Conservation (phyloP, 2,113 vertebrate genomes). For the Sinocyclocheilus grahami region DNA sequence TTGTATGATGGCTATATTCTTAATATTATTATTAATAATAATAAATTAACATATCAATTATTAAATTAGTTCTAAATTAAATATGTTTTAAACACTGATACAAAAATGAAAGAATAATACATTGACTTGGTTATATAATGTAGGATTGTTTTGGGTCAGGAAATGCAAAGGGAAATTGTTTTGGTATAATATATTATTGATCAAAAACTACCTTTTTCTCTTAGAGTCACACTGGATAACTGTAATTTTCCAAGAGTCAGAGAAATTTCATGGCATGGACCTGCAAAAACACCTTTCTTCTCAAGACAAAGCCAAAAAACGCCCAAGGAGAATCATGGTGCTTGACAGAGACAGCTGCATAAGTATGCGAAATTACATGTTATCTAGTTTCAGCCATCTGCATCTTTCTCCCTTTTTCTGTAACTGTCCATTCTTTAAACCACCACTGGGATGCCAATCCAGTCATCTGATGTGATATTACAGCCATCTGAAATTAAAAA, state of each 20-base stretch:
- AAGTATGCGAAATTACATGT: background rate
- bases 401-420: background rate
- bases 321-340: background rate
- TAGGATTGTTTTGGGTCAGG: background rate
- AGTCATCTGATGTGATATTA: conserved; percentile 25
- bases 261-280: background rate
- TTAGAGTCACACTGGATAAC: background rate
- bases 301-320: background rate
- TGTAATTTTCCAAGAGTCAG: background rate
- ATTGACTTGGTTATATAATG: too few species aligned
- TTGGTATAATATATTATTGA: conserved; percentile 35
- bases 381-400: background rate
- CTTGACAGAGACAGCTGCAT: background rate
- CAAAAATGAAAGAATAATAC: too few species aligned
- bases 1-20: too few species aligned
- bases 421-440: background rate
- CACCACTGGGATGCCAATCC: background rate
- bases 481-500: conserved; percentile 6
- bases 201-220: conserved; percentile 29
- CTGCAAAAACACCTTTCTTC: background rate
- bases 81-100: too few species aligned
- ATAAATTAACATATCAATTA: too few species aligned
- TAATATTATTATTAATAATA: too few species aligned
- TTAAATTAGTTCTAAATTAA: too few species aligned
- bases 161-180: background rate